phyloP scores from a whole-genome alignment of 2,797 vertebrate species.

The Propithecus deckenii region DNA sequence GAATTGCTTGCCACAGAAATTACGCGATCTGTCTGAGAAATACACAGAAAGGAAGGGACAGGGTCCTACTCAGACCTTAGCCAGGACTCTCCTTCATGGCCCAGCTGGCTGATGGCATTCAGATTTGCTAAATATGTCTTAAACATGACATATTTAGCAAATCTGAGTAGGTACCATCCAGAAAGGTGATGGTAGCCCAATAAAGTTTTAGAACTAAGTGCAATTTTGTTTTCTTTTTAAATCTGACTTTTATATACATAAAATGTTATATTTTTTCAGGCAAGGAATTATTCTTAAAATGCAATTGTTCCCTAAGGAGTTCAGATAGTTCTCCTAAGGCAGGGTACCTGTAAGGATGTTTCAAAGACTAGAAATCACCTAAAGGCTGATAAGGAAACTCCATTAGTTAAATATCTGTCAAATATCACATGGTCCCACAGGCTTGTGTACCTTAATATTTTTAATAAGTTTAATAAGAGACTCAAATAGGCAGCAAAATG shows the following conservation, averaged over 20 bases:
- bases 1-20: background rate
- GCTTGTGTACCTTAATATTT: background rate
- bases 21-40: background rate
- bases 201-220: background rate
- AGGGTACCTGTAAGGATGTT: background rate
- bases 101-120: background rate
- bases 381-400: background rate
- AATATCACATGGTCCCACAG: fast-evolving
- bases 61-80: too few species aligned
- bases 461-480: background rate
- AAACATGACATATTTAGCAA: too few species aligned
- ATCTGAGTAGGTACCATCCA: too few species aligned
- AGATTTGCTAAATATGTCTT: background rate
- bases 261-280: background rate
- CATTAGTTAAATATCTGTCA: background rate
- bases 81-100: background rate
- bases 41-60: background rate
- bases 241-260: background rate
- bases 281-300: background rate
- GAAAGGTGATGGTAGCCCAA: background rate
- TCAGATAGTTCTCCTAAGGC: background rate
- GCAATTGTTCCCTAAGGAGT: background rate
- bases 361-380: background rate
- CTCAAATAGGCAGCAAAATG: background rate
- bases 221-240: background rate